Percentiles rank a stretch among this genome's conserved stretches.
These are phyloP conservation scores for Castor canadensis DNA, from an alignment of 2,113 vertebrate genomes.

Conservation along the genomic window DNA sequence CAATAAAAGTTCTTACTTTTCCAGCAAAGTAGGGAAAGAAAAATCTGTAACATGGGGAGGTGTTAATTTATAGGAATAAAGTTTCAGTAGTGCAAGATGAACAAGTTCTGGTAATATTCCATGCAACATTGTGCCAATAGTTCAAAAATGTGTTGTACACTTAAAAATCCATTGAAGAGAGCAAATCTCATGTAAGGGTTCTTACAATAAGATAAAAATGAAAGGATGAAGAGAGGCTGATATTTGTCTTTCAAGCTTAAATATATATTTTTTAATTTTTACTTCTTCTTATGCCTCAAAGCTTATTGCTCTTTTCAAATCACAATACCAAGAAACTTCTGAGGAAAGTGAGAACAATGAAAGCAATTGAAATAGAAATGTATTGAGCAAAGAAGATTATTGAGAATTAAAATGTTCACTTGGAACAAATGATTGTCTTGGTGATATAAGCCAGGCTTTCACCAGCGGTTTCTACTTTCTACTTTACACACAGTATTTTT, in stretches of 20 bases:
- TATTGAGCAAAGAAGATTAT: background rate
- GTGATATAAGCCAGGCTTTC: background rate
- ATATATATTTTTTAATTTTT: slow-evolving; percentile 27
- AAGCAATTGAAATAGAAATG: slow-evolving; percentile 46
- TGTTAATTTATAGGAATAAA: background rate
- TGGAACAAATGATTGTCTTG: slow-evolving; percentile 22
- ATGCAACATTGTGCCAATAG: background rate
- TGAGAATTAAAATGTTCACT: slow-evolving; percentile 36
- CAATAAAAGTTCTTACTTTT: background rate
- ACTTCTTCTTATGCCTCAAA: slow-evolving; percentile 31
- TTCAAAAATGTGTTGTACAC: background rate
- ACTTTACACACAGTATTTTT: background rate
- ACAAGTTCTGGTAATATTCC: background rate
- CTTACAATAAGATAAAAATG: background rate
- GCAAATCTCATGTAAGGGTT: background rate
- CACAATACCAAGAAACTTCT: slow-evolving; percentile 21
- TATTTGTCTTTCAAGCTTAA: slow-evolving; percentile 44
- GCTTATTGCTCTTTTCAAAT: slow-evolving; percentile 8
- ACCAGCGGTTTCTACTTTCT: background rate
- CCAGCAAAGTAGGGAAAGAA: background rate
- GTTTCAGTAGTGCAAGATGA: background rate
- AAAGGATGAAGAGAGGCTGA: background rate
- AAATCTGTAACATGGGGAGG: background rate
- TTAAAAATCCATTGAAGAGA: background rate
- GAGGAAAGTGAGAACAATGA: background rate